Base-by-base conservation (phyloP, 2,113 vertebrate species). In the Pongo pygmaeus region DNA sequence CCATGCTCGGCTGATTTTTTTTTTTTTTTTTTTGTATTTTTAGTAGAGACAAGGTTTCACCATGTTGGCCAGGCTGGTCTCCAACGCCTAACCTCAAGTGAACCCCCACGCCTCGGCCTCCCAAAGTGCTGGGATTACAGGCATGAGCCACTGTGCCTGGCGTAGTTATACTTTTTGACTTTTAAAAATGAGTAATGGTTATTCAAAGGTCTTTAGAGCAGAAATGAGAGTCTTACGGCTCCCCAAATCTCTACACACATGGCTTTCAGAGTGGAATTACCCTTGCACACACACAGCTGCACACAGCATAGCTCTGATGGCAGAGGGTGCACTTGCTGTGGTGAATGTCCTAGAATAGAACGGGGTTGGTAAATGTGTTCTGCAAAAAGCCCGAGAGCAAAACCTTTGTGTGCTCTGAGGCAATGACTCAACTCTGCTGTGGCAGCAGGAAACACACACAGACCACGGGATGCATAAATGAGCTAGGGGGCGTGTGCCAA, bases 391-490 rank as follows among this genome's bases (percentile, higher is more conserved):
- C 43, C 57, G 9, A 67, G 30, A 46, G 72, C 46, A 50, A n/a
- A 59, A 22, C 1, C 4, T 9, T 16, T 3, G 13, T 69, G 69
- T 23, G 22, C 46, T 52, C 57, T 10, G 17, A 7, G 20, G 16
- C 16, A 6, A 10, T 11, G 0, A 8, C 77, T 52, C 5, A 2
- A 18, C 35, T 16, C n/a, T 40, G 46, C 46, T 18, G 10, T 38
- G 57, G 57, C 57, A 46, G 46, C 57, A 59, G 57, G 57, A 59
- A 59, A 59, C 57, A 10, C 8, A 1, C 22, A 59, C 57, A 59
- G 8, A 59, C 8, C 8, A 0, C 9, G 8, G 57, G 22, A 59
- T 0, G 1, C 4, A 0, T 4, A 43, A n/a, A 13, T 5, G 17
- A 8, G 5, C 1, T 6, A 14, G 16, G 22, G 77, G 25, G 59